These are phyloP conservation scores for Azemiops feae DNA, from an alignment of 2,113 vertebrate genomes.

Conservation along the genomic window DNA sequence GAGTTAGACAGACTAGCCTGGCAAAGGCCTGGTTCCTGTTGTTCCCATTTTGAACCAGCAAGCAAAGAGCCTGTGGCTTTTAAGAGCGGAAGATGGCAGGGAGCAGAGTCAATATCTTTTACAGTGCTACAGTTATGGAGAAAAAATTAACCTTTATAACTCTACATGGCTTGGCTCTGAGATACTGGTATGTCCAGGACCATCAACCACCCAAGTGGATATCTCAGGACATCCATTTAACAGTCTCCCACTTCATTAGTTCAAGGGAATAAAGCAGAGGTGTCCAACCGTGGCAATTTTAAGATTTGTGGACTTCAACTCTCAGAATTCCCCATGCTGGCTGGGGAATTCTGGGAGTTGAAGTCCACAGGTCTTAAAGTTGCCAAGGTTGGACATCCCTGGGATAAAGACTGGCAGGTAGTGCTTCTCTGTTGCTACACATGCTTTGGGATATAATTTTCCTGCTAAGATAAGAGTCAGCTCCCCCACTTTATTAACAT, in stretches of 20 bases:
- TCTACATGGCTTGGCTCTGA: background rate
- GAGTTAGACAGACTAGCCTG: background rate
- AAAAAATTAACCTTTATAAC: background rate
- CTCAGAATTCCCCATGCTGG: no score
- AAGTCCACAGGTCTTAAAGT: no score
- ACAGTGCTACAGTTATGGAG: background rate
- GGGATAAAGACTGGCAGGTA: background rate
- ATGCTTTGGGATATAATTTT: background rate
- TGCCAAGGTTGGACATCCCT: no score
- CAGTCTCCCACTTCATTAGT: no score
- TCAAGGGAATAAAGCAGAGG: no score
- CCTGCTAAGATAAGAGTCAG: background rate
- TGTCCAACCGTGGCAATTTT: no score
- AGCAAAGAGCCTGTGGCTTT: background rate
- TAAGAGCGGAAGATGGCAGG: background rate
- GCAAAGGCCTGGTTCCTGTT: background rate
- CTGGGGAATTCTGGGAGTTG: no score
- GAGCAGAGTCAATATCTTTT: background rate
- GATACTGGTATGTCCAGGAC: background rate
- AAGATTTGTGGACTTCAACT: no score
- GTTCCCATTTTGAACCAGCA: background rate
- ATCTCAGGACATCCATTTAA: background rate
- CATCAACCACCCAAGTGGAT: background rate
- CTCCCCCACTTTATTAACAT: background rate
- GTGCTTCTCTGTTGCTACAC: background rate